Conservation (phyloP, 1,140 invertebrate species). For the Zelostemma sp. region DNA sequence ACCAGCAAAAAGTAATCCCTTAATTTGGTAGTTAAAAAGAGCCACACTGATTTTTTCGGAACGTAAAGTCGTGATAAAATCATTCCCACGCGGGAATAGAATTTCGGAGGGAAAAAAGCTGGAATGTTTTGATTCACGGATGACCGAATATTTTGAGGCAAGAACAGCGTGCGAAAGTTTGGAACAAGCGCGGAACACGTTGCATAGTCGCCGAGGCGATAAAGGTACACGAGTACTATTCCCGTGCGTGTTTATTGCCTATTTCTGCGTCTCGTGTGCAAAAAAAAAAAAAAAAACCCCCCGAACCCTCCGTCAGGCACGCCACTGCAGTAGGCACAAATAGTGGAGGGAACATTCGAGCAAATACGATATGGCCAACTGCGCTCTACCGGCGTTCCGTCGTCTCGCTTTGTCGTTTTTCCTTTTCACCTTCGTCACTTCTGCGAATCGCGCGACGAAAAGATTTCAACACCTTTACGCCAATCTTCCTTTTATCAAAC, state of each 20-base stretch:
- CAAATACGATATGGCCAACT: constrained; percentile 52
- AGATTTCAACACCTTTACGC: constrained; percentile 26
- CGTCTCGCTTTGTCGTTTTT: constrained; percentile 12
- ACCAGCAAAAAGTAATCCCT: no score
- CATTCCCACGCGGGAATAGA: no score
- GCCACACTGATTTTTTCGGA: no score
- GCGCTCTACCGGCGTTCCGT: constrained; percentile 25
- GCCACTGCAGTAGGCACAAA: constrained; percentile 46
- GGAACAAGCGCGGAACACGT: constrained; percentile 13
- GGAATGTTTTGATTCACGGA: not conserved
- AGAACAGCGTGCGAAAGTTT: not conserved
- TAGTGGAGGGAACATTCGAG: constrained; percentile 45
- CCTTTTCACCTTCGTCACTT: constrained; percentile 34
- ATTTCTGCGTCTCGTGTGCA: constrained; percentile 47
- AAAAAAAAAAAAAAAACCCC: constrained; percentile 45
- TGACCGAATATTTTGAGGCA: not conserved
- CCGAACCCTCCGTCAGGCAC: constrained; percentile 39
- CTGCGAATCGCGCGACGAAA: constrained; percentile 21
- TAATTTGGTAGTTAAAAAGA: no score
- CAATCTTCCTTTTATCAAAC: constrained; percentile 27
- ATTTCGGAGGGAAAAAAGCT: no score
- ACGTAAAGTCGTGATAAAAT: no score
- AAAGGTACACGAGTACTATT: constrained; percentile 23
- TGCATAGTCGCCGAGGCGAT: constrained; percentile 24
- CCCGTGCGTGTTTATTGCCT: constrained; percentile 46